phyloP scores from a whole-genome alignment of 2,113 vertebrate species.

The Myanophis thanlyinensis region DNA sequence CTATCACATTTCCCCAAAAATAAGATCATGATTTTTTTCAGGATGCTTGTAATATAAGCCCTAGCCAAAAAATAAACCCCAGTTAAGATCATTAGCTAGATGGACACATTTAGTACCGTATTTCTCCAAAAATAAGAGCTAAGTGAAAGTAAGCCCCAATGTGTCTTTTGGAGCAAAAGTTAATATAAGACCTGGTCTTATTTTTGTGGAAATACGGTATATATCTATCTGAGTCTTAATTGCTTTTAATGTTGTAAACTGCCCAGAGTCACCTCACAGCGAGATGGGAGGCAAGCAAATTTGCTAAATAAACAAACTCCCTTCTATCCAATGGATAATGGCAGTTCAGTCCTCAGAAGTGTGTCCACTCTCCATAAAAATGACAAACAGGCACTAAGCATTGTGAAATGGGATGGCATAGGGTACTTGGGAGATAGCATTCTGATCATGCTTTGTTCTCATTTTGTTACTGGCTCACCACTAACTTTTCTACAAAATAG shows the following conservation, averaged over 20 bases:
- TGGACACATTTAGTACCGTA: no score
- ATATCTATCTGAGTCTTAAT: not conserved
- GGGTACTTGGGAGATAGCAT: not conserved
- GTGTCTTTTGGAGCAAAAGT: no score
- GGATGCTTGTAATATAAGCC: no score
- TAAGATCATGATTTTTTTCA: no score
- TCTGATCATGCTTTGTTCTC: not conserved
- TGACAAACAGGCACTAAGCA: not conserved
- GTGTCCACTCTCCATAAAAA: not conserved
- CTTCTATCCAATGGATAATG: not conserved
- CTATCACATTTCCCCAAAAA: no score
- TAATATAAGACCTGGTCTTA: no score
- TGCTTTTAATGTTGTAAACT: not conserved
- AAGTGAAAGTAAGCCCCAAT: no score
- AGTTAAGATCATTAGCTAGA: no score
- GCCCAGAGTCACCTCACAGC: not conserved
- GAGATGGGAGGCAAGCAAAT: not conserved
- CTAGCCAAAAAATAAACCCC: no score
- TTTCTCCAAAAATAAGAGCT: no score
- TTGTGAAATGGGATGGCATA: not conserved
- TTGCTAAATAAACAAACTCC: not conserved
- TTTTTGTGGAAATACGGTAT: no score
- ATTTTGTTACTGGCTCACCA: not conserved
- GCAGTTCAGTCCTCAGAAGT: not conserved
- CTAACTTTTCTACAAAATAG: not conserved